Conservation (phyloP, 2,797 vertebrate genomes). For the Mormyrops boulengeri region DNA sequence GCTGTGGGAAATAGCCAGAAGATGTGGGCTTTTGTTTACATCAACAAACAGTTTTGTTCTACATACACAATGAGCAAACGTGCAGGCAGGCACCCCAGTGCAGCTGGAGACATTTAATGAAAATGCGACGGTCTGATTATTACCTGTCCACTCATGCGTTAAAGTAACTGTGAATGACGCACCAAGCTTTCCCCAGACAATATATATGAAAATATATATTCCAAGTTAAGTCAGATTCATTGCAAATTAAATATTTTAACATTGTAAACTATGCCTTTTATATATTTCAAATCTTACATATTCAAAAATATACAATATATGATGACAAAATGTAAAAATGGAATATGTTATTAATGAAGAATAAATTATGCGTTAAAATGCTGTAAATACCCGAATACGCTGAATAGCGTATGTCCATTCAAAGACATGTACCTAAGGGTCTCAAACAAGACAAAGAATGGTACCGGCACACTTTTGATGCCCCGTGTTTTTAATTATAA, state of each 20-base stretch:
- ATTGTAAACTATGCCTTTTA: background rate
- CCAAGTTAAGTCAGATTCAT: background rate
- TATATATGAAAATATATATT: background rate
- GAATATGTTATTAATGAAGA: background rate
- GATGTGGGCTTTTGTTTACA: background rate
- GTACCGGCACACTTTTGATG: background rate
- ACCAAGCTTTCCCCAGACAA: background rate
- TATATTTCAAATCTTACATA: background rate
- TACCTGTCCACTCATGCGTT: background rate
- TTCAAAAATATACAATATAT: background rate
- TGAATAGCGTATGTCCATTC: background rate
- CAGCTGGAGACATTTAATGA: background rate
- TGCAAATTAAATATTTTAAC: background rate
- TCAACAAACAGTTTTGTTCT: constrained; percentile 13
- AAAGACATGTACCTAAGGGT: background rate
- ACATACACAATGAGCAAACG: background rate
- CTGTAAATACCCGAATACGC: background rate
- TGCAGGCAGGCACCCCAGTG: background rate
- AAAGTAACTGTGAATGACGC: background rate
- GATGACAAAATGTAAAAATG: background rate
- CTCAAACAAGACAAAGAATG: background rate
- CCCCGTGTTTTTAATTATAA: background rate
- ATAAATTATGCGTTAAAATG: background rate
- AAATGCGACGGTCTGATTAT: background rate
- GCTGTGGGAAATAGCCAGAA: constrained; percentile 10